A percentile compares a stretch with the other conserved stretches of the same genome.
Evolutionary conservation across 2,797 vertebrate species (phyloP).

Genomic region (Microctenopoma steveboyesi): DNA sequence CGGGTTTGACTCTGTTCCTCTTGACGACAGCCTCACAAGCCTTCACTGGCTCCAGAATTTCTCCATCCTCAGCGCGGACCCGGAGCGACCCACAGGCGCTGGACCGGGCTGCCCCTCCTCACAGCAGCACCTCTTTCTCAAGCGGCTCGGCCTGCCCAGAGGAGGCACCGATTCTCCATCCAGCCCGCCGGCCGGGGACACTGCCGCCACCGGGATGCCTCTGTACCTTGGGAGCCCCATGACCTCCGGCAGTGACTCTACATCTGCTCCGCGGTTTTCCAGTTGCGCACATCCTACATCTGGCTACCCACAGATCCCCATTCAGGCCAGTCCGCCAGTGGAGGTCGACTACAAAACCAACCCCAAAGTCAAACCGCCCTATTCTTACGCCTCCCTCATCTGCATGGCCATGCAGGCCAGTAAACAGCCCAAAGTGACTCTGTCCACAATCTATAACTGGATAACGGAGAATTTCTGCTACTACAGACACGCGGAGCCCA

Average conservation of each 20-base stretch:
- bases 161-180: slow-evolving; percentile 83
- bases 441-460: slow-evolving; percentile 91
- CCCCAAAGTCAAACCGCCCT: slow-evolving; percentile 86
- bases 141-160: slow-evolving; percentile 71
- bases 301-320: slow-evolving; percentile 58
- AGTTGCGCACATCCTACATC: slow-evolving; percentile 46
- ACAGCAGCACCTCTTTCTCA: slow-evolving; percentile 77
- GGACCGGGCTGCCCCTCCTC: slow-evolving; percentile 72
- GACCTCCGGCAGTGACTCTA: slow-evolving; percentile 79
- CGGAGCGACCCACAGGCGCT: slow-evolving; percentile 74
- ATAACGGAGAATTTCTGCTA: slow-evolving; percentile 91
- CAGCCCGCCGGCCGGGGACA: slow-evolving; percentile 87
- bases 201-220: slow-evolving; percentile 84
- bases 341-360: slow-evolving; percentile 88
- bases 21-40: slow-evolving; percentile 90
- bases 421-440: slow-evolving; percentile 87
- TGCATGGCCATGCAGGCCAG: slow-evolving; percentile 92
- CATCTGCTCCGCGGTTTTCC: slow-evolving; percentile 50
- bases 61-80: slow-evolving; percentile 86
- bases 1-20: slow-evolving; percentile 68
- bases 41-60: slow-evolving; percentile 92
- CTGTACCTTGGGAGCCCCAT: slow-evolving; percentile 79
- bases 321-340: slow-evolving; percentile 72
- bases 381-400: slow-evolving; percentile 89
- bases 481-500: slow-evolving; percentile 89